Percentiles rank a stretch among this genome's conserved stretches.
These are phyloP conservation scores for Kradibia gibbosae DNA, from an alignment of 1,140 invertebrate species.

Conservation along the genomic window DNA sequence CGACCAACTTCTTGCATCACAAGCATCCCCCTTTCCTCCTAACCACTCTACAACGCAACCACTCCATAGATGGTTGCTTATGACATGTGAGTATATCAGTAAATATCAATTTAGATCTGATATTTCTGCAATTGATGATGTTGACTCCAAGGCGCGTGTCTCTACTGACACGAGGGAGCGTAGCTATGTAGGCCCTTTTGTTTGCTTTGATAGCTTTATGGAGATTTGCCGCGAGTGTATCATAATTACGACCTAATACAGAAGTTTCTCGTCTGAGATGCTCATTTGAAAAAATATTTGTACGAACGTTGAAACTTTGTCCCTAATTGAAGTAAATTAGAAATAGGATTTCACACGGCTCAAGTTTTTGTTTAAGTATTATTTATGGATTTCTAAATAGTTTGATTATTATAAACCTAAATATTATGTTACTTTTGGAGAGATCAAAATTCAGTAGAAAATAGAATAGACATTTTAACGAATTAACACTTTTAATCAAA, in stretches of 20 bases:
- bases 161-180: not conserved
- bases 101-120: conserved; percentile 42
- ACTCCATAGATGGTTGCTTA: conserved; percentile 20
- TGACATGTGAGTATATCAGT: conserved; percentile 3
- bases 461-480: no score
- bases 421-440: no score
- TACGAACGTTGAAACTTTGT: no score
- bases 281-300: not conserved
- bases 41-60: not conserved
- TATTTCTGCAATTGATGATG: conserved; percentile 50
- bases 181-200: not conserved
- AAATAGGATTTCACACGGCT: no score
- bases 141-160: conserved; percentile 5
- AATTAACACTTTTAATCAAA: no score
- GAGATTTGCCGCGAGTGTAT: conserved; percentile 3
- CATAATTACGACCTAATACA: conserved; percentile 1
- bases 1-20: not conserved
- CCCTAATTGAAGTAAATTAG: no score
- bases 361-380: no score
- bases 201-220: conserved; percentile 38
- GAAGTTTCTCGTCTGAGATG: not conserved
- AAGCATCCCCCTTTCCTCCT: not conserved
- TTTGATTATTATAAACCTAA: no score
- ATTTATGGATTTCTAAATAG: no score
- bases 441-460: no score